phyloP scores from a whole-genome alignment of 2,113 vertebrate genomes.

The Toxostoma redivivum region DNA sequence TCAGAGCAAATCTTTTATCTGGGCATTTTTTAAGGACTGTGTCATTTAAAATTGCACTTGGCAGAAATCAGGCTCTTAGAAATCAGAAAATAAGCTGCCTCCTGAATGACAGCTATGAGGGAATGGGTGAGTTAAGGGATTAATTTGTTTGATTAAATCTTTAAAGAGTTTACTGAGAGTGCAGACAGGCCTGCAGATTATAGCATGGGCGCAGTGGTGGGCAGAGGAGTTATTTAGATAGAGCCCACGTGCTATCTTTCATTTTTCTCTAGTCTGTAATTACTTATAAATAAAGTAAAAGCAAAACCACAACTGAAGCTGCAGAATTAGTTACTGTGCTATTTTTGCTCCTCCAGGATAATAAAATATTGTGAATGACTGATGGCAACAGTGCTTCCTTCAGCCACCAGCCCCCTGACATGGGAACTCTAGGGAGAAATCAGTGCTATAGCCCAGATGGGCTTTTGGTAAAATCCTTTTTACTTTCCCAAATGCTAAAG shows the following conservation, averaged over 20 bases:
- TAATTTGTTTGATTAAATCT: constrained; percentile 64
- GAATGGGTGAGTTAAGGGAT: neutral
- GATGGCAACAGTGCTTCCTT: neutral
- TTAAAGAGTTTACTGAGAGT: constrained; percentile 54
- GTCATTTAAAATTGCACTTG: constrained; percentile 21
- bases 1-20: constrained; percentile 33
- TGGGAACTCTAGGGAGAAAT: neutral
- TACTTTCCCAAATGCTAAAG: neutral
- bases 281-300: constrained; percentile 34
- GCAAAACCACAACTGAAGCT: neutral
- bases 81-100: constrained; percentile 29
- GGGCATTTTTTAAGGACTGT: constrained; percentile 1
- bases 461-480: neutral
- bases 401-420: neutral
- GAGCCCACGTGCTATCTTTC: neutral
- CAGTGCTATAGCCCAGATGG: neutral
- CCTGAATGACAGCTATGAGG: constrained; percentile 23
- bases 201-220: neutral
- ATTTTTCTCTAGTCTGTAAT: neutral
- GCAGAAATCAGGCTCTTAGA: neutral
- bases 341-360: neutral
- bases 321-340: neutral
- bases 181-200: constrained; percentile 29
- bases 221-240: constrained; percentile 21
- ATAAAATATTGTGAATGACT: neutral